Conservation (phyloP, 92 coral and sea anemone genomes). For the Epizoanthus rinbou region DNA sequence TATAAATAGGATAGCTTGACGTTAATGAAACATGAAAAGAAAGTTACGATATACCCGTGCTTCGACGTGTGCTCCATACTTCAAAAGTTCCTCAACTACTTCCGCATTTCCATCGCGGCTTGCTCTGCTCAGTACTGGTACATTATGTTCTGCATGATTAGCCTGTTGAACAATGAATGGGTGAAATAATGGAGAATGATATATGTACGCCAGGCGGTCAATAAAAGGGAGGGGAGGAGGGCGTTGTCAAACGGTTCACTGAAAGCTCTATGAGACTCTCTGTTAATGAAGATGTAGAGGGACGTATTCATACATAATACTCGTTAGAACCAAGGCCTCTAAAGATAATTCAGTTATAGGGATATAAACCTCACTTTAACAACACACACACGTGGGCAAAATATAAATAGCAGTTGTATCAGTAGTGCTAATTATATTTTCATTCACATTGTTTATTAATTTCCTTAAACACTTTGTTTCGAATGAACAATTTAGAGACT, state of each 20-base stretch:
- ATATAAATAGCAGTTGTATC: too few relatives aligned
- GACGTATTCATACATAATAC: too few relatives aligned
- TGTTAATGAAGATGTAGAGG: too few relatives aligned
- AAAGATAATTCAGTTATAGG: too few relatives aligned
- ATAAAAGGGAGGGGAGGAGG: background rate
- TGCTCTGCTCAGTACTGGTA: background rate
- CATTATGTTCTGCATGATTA: background rate
- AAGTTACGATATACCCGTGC: background rate
- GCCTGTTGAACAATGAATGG: background rate
- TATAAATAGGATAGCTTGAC: background rate
- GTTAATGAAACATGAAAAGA: background rate
- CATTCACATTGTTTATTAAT: background rate
- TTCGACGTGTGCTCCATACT: constrained; percentile 4
- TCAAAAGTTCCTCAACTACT: background rate
- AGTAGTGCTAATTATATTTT: background rate
- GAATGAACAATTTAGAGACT: background rate
- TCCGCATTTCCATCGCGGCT: constrained; percentile 1
- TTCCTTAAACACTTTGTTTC: background rate
- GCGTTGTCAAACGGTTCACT: too few relatives aligned
- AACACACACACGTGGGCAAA: too few relatives aligned
- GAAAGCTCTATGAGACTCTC: too few relatives aligned
- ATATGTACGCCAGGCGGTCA: background rate
- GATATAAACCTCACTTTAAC: background rate
- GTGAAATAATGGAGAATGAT: background rate
- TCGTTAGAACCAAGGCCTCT: too few relatives aligned